phyloP scores from a whole-genome alignment of 1,140 invertebrate species.

The Octopus sinensis region DNA sequence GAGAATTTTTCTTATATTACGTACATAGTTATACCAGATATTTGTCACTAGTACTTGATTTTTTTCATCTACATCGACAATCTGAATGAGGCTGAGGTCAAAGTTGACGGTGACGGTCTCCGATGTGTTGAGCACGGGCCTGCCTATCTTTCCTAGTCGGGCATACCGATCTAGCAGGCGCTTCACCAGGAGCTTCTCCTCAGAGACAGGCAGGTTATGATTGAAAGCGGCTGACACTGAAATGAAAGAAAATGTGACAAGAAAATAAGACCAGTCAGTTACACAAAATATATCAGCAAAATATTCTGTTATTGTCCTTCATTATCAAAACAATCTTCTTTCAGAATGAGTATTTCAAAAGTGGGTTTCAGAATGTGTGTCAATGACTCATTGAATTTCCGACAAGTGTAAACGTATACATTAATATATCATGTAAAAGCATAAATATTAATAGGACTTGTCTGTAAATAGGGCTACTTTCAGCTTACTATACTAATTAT shows the following conservation, averaged over 20 bases:
- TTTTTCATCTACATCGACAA: slow-evolving; percentile 56
- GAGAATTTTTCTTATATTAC: slow-evolving; percentile 17
- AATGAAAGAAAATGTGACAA: not conserved
- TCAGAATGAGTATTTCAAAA: not conserved
- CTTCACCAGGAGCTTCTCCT: slow-evolving; percentile 56
- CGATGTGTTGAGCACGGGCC: slow-evolving; percentile 52
- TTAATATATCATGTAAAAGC: not conserved
- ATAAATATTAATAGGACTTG: no score
- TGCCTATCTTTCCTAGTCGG: slow-evolving; percentile 45
- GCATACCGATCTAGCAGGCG: slow-evolving; percentile 53
- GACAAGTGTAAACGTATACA: not conserved
- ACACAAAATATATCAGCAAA: not conserved
- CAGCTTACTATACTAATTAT: no score
- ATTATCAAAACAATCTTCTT: not conserved
- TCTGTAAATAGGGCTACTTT: no score
- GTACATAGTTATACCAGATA: slow-evolving; percentile 56
- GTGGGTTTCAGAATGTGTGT: not conserved
- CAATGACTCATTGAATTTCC: not conserved
- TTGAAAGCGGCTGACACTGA: not conserved
- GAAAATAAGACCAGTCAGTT: not conserved
- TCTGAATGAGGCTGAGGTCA: slow-evolving; percentile 55
- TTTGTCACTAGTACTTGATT: slow-evolving; percentile 56
- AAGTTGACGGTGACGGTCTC: slow-evolving; percentile 52
- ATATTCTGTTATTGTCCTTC: not conserved
- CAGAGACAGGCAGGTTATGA: slow-evolving; percentile 34